A percentile compares a stretch with the other conserved stretches of the same genome.
phyloP scores from a whole-genome alignment of 2,888 invertebrate species.

The Tortricodes alternella region DNA sequence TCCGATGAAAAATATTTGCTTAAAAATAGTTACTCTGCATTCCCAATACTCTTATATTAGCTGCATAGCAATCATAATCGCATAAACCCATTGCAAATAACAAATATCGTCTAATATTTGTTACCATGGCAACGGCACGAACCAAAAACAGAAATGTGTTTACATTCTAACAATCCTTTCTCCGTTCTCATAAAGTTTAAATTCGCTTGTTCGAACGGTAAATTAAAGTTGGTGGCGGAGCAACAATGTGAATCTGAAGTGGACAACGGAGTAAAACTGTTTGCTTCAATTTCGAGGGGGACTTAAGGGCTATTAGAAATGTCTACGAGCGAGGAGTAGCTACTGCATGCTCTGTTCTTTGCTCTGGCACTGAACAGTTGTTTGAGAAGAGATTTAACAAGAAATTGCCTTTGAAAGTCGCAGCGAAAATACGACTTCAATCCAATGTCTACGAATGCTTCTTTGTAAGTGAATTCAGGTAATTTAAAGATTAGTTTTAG shows the following conservation, averaged over 20 bases:
- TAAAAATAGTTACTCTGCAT: slow-evolving; percentile 13
- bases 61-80: slow-evolving; percentile 35
- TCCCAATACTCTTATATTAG: slow-evolving; percentile 18
- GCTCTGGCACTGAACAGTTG: slow-evolving; percentile 30
- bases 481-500: too few species aligned
- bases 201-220: slow-evolving; percentile 35
- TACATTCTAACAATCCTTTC: slow-evolving; percentile 35
- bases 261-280: slow-evolving; percentile 77
- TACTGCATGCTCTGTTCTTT: slow-evolving; percentile 45
- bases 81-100: slow-evolving; percentile 35
- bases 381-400: slow-evolving; percentile 22
- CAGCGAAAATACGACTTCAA: background rate
- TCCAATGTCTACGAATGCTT: too few species aligned
- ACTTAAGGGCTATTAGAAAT: slow-evolving; percentile 76
- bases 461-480: too few species aligned
- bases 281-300: slow-evolving; percentile 68
- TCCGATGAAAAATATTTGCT: slow-evolving; percentile 19
- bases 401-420: slow-evolving; percentile 16
- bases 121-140: slow-evolving; percentile 73
- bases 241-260: slow-evolving; percentile 63
- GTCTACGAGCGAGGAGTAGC: slow-evolving; percentile 65
- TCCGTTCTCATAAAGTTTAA: slow-evolving; percentile 30
- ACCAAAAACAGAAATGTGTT: slow-evolving; percentile 41
- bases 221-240: slow-evolving; percentile 45
- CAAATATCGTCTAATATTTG: slow-evolving; percentile 54